Evolutionary conservation across 2,113 vertebrate species (phyloP).

Genomic region (Tursiops truncatus): DNA sequence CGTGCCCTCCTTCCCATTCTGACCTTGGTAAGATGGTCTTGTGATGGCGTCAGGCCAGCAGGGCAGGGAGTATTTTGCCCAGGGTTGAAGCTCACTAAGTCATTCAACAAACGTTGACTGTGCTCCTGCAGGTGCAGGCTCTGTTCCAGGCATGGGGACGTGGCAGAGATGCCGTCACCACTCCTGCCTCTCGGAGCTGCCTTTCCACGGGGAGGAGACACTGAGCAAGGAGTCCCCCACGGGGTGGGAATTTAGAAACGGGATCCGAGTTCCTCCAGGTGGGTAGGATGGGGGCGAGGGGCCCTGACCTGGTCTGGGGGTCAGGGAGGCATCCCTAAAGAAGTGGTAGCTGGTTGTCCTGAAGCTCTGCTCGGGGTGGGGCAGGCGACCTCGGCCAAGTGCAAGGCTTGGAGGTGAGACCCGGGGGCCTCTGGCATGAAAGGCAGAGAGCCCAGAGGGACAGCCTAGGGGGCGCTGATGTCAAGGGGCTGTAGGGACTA

Average conservation of each 20-base stretch:
- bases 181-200: no score
- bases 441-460: background rate
- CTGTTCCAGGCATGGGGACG: fast-evolving
- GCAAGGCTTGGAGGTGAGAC: background rate
- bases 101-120: background rate
- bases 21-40: no score
- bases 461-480: background rate
- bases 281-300: fast-evolving
- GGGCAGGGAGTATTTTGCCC: fast-evolving
- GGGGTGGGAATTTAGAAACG: background rate
- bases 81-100: background rate
- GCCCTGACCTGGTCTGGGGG: background rate
- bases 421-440: background rate
- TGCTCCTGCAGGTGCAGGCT: fast-evolving
- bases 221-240: no score
- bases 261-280: fast-evolving
- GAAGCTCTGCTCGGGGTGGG: fast-evolving
- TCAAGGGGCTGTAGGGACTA: background rate
- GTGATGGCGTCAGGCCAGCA: background rate
- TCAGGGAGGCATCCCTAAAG: background rate
- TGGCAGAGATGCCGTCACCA: fast-evolving
- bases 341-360: no score
- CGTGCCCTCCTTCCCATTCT: fast-evolving
- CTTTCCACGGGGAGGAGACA: fast-evolving
- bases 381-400: background rate